Evolutionary conservation across 2,797 vertebrate species (phyloP), one percentile per base, ranked within the genome.

Genomic region (Dipus sagitta): DNA sequence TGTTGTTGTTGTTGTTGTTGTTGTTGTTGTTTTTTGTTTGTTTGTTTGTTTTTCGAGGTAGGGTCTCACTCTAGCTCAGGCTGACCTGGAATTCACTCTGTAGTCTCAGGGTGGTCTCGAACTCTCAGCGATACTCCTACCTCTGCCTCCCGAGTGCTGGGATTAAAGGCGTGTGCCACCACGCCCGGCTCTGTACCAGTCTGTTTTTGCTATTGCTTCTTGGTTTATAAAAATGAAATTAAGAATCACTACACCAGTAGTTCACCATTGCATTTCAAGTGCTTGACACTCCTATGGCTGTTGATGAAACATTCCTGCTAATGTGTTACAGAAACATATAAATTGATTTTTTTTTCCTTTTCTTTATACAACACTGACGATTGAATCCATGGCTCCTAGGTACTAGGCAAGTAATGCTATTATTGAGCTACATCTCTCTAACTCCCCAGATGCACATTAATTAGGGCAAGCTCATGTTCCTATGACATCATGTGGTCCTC

Each of bases 221-320:
- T 14, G 13, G 13, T 64, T 91, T 85, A 30, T 75, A 42, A 11
- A 70, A 76, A 47, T n/a, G 42, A 92, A 92, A 84, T 83, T 60
- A 90, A 96, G 77, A 86, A 88, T 62, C 87, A 4, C 14, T 64
- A 47, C 23, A 82, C 30, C 14, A 26, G 78, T 62, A 97, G 18
- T 5, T 47, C 26, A 24, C 60, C 13, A 3, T 9, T 32, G 81
- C 52, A 65, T 91, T 95, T 96, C 79, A 95, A 97, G 86, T 72
- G 92, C 17, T 42, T 18, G 0, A 47, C 24, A 76, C 24, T 38
- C 92, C 71, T 60, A 70, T 11, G 1, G 23, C 30, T 7, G 17
- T 60, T 93, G 21, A 3, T 90, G 91, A 94, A 88, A 58, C 28
- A 70, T 85, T 64, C 65, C 47, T 81, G 52, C 47, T 93, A 88